These are phyloP conservation scores for Acanthopagrus latus DNA, from an alignment of 2,797 vertebrate genomes.

Conservation along the genomic window DNA sequence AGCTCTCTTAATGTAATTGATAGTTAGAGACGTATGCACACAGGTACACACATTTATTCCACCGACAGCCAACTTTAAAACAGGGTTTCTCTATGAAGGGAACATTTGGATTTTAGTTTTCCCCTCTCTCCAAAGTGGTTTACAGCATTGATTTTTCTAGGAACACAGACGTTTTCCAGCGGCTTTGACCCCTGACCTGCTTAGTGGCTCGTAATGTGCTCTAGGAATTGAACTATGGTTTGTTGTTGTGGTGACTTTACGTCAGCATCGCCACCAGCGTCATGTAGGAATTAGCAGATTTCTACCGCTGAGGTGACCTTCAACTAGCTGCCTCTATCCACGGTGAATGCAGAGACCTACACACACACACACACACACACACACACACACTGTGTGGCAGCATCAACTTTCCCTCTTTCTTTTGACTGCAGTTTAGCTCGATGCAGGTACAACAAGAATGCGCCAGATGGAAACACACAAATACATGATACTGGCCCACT, in stretches of 20 bases:
- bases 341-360: neutral
- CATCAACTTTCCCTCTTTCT: conserved; percentile 2
- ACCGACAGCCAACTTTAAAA: neutral
- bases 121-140: neutral
- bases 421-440: conserved; percentile 20
- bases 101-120: neutral
- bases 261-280: neutral
- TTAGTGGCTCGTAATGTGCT: conserved; percentile 15
- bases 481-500: conserved; percentile 38
- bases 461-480: conserved; percentile 39
- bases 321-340: conserved; percentile 6
- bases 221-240: conserved; percentile 13
- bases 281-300: conserved; percentile 1
- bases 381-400: neutral
- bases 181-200: conserved; percentile 25
- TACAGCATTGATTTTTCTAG: neutral
- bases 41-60: neutral
- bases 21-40: neutral
- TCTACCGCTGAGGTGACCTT: conserved; percentile 39
- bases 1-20: conserved; percentile 31
- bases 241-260: conserved; percentile 1
- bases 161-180: conserved; percentile 1
- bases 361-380: neutral
- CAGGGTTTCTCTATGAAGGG: neutral
- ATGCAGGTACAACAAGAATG: conserved; percentile 27